Percentiles rank a stretch among this genome's conserved stretches.
These are phyloP conservation scores for Chironomus tentans DNA, from an alignment of 2,888 invertebrate genomes.

Conservation along the genomic window DNA sequence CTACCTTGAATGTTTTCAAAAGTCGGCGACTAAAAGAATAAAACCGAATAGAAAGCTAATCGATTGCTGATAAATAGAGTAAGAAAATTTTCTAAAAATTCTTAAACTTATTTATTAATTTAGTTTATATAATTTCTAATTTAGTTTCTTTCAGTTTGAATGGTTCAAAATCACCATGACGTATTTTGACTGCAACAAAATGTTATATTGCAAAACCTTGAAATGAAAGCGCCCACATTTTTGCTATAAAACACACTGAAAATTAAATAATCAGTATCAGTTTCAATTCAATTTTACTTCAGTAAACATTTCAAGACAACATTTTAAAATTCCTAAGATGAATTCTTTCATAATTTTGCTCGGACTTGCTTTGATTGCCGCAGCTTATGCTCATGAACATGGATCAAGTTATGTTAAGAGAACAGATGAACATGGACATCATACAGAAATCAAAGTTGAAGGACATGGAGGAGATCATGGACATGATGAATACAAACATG, in stretches of 20 bases:
- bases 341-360: slow-evolving; percentile 1
- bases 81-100: no score
- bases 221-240: neutral
- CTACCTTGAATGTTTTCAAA: no score
- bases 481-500: neutral
- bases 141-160: no score
- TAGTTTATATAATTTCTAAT: no score
- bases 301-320: neutral
- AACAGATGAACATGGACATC: slow-evolving; percentile 20
- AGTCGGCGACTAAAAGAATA: no score
- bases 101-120: no score
- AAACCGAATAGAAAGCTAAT: no score
- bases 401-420: slow-evolving; percentile 9
- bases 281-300: neutral
- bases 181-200: no score
- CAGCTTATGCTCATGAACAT: slow-evolving; percentile 6
- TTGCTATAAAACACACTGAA: neutral
- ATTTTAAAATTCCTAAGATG: neutral
- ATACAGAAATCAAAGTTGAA: neutral
- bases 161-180: no score
- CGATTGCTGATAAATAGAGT: no score
- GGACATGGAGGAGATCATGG: neutral
- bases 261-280: slow-evolving; percentile 8
- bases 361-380: neutral
- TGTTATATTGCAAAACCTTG: neutral